Base-by-base conservation (phyloP, 2,888 invertebrate species). In the Dynastes hyllus region DNA sequence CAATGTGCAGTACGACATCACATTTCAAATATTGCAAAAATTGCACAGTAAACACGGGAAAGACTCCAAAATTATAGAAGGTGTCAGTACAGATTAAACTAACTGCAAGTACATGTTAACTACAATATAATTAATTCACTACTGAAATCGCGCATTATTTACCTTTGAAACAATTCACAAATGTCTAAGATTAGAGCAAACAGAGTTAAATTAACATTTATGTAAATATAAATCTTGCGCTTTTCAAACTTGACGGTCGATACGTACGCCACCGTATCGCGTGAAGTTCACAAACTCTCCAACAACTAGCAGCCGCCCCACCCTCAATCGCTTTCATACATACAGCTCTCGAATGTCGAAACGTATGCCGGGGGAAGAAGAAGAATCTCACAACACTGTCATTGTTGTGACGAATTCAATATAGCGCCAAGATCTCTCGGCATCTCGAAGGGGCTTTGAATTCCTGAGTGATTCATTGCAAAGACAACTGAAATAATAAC, bases 401-500 rank as follows among this genome's bases (percentile, higher is more conserved):
- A 83, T 82, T 82, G 82, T 83, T 81, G 73, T 81, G 77, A 81
- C 81, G 81, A 81, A 81, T 81, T 83, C 82, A 82, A 83, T 83
- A 81, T 81, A 81, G 78, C 82, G 78, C 81, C 75, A 80, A 81
- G 80, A 81, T 80, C 81, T 81, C 81, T 80, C 80, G 80, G 79
- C 82, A 76, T 80, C 78, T 79, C 77, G 71, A 76, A 77, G 69
- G 65, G 81, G 80, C 81, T 80, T 80, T 81, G 78, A 81, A 81
- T 81, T 78, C 80, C 66, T 75, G 63, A 75, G 80, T 76, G 79
- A 83, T 83, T 82, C 81, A 80, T 79, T 78, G 79, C 81, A 82
- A 83, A 82, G 82, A 83, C 83, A 82, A 83, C 81, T 80, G 82
- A 83, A 83, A 83, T 83, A 83, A 82, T 83, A 83, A 82, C 83